phyloP scores from a whole-genome alignment of 2,888 invertebrate genomes.

The Acleris literana region DNA sequence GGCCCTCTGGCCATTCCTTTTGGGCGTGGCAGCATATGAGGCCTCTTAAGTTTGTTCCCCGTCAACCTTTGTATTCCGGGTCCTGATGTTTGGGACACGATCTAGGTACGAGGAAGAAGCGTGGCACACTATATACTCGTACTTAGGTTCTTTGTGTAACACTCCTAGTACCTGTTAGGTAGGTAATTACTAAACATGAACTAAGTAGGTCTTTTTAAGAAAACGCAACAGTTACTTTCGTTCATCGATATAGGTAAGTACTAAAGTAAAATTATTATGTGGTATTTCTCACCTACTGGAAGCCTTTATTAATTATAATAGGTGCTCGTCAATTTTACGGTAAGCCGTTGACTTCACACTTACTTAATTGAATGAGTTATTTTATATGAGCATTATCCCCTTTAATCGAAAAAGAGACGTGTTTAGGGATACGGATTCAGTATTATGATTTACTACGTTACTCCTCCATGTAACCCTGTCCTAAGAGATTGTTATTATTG shows the following conservation, averaged over 20 bases:
- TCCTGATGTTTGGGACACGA: too few relatives aligned
- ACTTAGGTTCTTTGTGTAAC: too few relatives aligned
- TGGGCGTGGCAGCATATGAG: too few relatives aligned
- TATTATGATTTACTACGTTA: constrained; percentile 33
- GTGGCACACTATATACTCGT: too few relatives aligned
- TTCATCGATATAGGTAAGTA: background rate
- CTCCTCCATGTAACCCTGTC: constrained; percentile 28
- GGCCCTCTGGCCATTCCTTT: too few relatives aligned
- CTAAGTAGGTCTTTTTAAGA: constrained; percentile 14
- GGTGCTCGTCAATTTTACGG: background rate
- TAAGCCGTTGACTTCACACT: background rate
- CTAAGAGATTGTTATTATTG: constrained; percentile 37
- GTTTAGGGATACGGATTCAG: constrained; percentile 3
- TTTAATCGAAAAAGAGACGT: constrained; percentile 8
- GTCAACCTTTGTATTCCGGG: too few relatives aligned
- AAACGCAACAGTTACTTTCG: background rate
- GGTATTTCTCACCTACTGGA: constrained; percentile 7
- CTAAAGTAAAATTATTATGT: constrained; percentile 1
- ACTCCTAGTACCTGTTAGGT: too few relatives aligned
- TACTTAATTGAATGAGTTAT: constrained; percentile 1
- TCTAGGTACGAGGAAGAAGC: too few relatives aligned
- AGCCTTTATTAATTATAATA: background rate
- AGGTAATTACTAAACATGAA: background rate
- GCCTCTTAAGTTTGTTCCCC: too few relatives aligned
- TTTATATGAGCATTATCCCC: background rate